phyloP scores from a whole-genome alignment of 1,140 invertebrate genomes.

The Neomicropteryx cornuta region DNA sequence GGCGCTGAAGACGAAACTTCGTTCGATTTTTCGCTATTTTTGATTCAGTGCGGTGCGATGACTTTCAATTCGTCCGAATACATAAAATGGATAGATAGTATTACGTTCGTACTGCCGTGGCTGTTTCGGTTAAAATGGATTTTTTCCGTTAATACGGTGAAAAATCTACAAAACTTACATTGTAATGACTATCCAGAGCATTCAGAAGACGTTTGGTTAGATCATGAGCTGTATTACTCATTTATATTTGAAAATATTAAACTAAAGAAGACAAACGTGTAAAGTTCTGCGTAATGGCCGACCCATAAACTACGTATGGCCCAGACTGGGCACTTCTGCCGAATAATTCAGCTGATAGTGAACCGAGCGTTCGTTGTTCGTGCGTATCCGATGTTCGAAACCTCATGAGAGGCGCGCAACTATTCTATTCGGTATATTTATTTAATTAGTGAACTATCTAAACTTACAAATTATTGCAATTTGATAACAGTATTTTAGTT shows the following conservation, averaged over 20 bases:
- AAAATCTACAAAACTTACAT: slow-evolving; percentile 35
- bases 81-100: too few species aligned
- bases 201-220: slow-evolving; percentile 43
- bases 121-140: slow-evolving; percentile 10
- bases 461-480: too few species aligned
- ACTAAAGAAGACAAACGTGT: slow-evolving; percentile 44
- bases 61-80: too few species aligned
- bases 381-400: background rate
- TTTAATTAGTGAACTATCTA: too few species aligned
- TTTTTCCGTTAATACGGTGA: slow-evolving; percentile 9
- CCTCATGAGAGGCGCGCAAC: background rate
- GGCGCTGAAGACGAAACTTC: too few species aligned
- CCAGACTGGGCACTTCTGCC: slow-evolving; percentile 43
- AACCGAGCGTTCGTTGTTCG: slow-evolving; percentile 22
- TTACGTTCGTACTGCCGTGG: slow-evolving; percentile 7
- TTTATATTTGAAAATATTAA: slow-evolving; percentile 44
- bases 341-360: slow-evolving; percentile 45
- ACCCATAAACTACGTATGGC: slow-evolving; percentile 43
- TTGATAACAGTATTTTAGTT: too few species aligned
- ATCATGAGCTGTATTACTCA: slow-evolving; percentile 44
- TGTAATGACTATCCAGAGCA: slow-evolving; percentile 43
- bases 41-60: too few species aligned
- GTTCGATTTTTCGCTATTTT: too few species aligned
- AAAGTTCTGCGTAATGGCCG: slow-evolving; percentile 42
- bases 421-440: too few species aligned